Conservation (phyloP, 2,113 vertebrate genomes). For the Chloropsis hardwickii region DNA sequence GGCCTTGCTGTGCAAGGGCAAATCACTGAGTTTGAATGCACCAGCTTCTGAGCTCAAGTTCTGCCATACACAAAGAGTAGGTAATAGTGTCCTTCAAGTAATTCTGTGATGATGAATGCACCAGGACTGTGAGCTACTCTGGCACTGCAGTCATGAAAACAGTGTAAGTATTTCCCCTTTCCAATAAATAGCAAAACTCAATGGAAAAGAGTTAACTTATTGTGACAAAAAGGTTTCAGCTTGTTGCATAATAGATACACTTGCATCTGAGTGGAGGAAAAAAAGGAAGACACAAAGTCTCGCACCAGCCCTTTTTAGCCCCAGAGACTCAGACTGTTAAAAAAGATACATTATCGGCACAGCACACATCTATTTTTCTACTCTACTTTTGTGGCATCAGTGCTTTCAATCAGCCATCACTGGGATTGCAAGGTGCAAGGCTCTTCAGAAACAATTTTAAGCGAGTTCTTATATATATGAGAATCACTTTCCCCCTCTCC, state of each 20-base stretch:
- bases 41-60: background rate
- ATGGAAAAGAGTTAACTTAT: background rate
- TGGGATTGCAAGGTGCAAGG: background rate
- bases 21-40: background rate
- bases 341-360: constrained; percentile 27
- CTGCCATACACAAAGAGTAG: background rate
- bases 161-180: background rate
- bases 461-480: background rate
- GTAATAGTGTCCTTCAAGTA: background rate
- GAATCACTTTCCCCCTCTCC: background rate
- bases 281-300: background rate
- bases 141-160: background rate
- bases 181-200: background rate
- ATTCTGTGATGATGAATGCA: background rate
- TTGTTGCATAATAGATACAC: background rate
- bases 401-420: constrained; percentile 56
- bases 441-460: constrained; percentile 50
- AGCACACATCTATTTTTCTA: constrained; percentile 12
- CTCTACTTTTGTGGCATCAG: constrained; percentile 42
- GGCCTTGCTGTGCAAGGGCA: background rate
- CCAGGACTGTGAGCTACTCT: background rate
- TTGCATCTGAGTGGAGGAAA: background rate
- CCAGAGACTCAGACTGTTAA: constrained; percentile 35
- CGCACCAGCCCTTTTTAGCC: background rate
- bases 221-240: background rate